Percentiles rank a stretch among this genome's conserved stretches.
Conservation (phyloP, 2,797 vertebrate species). For the Falco rusticolus region DNA sequence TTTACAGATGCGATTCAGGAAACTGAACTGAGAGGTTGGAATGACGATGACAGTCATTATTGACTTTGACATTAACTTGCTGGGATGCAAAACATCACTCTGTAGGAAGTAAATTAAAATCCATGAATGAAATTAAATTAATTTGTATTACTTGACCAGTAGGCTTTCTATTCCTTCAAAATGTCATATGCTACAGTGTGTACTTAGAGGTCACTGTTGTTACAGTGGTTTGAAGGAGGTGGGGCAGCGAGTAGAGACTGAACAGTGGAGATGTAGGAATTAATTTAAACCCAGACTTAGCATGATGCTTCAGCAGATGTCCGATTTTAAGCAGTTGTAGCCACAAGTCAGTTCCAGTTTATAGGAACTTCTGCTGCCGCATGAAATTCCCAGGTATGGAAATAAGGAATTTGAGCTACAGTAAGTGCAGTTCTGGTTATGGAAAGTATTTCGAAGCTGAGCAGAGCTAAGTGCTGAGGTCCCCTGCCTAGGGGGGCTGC, state of each 20-base stretch:
- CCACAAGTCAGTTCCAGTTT: not conserved
- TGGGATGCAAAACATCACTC: not conserved
- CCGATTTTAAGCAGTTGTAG: not conserved
- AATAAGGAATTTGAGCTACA: not conserved
- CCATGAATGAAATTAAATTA: not conserved
- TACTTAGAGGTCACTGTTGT: not conserved
- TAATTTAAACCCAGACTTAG: not conserved
- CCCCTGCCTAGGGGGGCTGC: not conserved
- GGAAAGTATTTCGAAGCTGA: not conserved
- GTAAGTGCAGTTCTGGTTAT: not conserved
- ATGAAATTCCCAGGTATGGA: not conserved
- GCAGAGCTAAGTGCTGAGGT: not conserved
- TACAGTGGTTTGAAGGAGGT: not conserved
- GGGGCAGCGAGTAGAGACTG: not conserved
- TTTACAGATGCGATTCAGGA: not conserved
- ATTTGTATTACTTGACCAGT: conserved; percentile 15
- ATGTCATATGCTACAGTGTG: not conserved
- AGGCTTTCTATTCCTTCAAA: not conserved
- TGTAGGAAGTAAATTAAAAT: conserved; percentile 51
- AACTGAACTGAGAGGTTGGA: not conserved
- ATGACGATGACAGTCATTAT: not conserved
- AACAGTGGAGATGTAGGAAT: not conserved
- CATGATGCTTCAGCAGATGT: not conserved
- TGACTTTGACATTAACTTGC: not conserved
- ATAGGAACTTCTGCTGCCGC: not conserved